phyloP scores from a whole-genome alignment of 2,888 invertebrate genomes.

The Ophioninae sp. region DNA sequence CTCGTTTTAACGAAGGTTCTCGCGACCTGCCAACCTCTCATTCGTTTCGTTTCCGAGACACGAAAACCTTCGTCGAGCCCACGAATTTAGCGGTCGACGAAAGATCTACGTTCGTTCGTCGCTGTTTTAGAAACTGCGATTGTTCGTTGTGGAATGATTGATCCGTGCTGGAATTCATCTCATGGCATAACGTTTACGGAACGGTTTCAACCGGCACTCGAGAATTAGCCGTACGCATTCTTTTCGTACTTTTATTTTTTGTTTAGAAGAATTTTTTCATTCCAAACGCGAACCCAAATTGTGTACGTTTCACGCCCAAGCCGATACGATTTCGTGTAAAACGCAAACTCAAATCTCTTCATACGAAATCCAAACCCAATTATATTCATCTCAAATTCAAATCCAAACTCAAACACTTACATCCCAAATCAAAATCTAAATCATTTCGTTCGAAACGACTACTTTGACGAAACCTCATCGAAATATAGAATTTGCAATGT shows the following conservation, averaged over 20 bases:
- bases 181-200: not conserved
- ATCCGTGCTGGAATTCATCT: slow-evolving; percentile 10
- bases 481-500: too few relatives aligned
- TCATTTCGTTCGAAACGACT: too few relatives aligned
- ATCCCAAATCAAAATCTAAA: too few relatives aligned
- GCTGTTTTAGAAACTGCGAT: slow-evolving; percentile 20
- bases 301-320: too few relatives aligned
- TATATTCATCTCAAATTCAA: too few relatives aligned
- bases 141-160: slow-evolving; percentile 21
- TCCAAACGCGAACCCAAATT: not conserved
- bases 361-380: too few relatives aligned
- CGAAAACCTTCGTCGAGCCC: slow-evolving; percentile 7
- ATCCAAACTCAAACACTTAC: too few relatives aligned
- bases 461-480: too few relatives aligned
- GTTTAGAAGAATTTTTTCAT: too few relatives aligned
- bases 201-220: not conserved
- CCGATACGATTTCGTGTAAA: too few relatives aligned
- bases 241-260: not conserved
- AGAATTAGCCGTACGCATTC: not conserved
- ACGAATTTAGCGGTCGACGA: slow-evolving; percentile 27
- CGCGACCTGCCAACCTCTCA: slow-evolving; percentile 40
- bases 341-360: too few relatives aligned
- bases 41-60: slow-evolving; percentile 26
- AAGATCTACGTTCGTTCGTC: slow-evolving; percentile 25
- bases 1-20: slow-evolving; percentile 28